A percentile compares a stretch with the other conserved stretches of the same genome.
phyloP scores from a whole-genome alignment of 2,113 vertebrate genomes.

The Atlantisia rogersi region DNA sequence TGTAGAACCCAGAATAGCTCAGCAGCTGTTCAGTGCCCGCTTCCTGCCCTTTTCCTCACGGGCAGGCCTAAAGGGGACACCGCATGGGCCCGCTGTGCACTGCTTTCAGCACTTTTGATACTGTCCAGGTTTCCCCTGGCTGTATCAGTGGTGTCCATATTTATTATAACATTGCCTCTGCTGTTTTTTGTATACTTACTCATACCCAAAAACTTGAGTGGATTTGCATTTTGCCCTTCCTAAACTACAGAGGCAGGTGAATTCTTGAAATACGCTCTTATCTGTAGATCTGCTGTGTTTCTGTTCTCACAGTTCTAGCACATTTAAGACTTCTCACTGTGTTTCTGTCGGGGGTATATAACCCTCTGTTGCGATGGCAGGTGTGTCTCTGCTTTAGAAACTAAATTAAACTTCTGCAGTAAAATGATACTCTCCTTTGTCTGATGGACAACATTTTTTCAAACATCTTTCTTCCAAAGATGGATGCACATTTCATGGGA shows the following conservation, averaged over 20 bases:
- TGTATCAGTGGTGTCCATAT: neutral
- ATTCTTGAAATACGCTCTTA: neutral
- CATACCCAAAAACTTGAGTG: neutral
- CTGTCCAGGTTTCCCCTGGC: neutral
- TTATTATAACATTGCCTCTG: neutral
- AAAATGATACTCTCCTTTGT: neutral
- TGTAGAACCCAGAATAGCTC: neutral
- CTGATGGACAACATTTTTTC: neutral
- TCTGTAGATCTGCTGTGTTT: neutral
- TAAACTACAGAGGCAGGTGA: neutral
- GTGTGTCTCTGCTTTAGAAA: neutral
- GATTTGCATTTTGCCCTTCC: neutral
- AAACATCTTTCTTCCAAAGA: too few relatives aligned
- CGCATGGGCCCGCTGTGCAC: neutral
- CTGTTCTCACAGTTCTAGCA: neutral
- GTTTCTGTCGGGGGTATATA: neutral
- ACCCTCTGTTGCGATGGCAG: neutral
- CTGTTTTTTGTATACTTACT: neutral
- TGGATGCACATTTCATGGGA: neutral
- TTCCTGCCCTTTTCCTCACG: neutral
- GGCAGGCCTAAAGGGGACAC: neutral
- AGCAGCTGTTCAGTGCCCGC: neutral
- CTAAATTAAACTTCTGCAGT: neutral
- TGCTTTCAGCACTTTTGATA: neutral
- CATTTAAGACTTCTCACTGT: neutral